Evolutionary conservation across 2,888 invertebrate species (phyloP).

Genomic region (Pocota personata): DNA sequence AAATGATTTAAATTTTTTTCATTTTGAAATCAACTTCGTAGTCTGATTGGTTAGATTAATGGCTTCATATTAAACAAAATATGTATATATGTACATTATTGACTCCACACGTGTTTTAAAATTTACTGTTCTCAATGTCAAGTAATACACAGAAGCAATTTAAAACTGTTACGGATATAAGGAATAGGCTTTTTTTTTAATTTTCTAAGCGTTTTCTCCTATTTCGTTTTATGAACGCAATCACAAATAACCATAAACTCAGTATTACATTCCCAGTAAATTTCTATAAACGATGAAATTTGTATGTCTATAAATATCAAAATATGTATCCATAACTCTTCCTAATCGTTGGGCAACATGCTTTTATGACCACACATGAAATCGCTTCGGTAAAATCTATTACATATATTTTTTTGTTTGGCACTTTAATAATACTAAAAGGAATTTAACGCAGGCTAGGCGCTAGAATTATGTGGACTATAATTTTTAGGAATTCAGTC

Average conservation of each 20-base stretch:
- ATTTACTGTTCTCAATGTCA: too few species aligned
- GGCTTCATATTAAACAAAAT: too few species aligned
- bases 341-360: neutral
- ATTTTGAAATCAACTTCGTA: too few species aligned
- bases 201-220: neutral
- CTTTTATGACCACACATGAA: neutral
- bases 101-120: too few species aligned
- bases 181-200: too few species aligned
- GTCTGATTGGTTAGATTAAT: too few species aligned
- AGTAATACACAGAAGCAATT: too few species aligned
- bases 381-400: neutral
- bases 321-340: neutral
- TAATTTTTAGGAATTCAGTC: neutral
- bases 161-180: too few species aligned
- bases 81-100: too few species aligned
- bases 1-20: too few species aligned
- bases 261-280: neutral
- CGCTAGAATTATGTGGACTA: neutral
- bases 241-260: neutral
- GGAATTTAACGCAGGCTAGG: neutral
- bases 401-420: too few species aligned
- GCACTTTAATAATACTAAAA: conserved; percentile 8
- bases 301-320: neutral
- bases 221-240: neutral
- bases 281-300: neutral